Evolutionary conservation across 2,113 vertebrate genomes (phyloP).

Genomic region (Gymnocephalus cernua): DNA sequence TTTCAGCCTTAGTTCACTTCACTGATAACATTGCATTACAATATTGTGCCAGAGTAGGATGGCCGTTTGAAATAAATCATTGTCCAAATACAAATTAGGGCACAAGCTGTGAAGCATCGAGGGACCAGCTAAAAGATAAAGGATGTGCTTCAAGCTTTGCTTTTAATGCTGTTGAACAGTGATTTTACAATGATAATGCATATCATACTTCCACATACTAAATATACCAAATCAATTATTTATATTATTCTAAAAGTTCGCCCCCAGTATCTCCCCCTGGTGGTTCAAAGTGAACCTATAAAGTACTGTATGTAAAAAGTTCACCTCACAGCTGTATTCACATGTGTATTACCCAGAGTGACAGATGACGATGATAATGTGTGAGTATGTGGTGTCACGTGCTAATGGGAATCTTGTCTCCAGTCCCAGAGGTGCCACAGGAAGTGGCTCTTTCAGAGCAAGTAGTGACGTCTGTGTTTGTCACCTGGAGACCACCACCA

Average conservation of each 20-base stretch:
- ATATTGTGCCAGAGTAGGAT: neutral
- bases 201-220: neutral
- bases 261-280: neutral
- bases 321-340: neutral
- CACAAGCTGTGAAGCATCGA: neutral
- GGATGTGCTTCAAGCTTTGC: neutral
- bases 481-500: slow-evolving; percentile 86
- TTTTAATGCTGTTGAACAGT: neutral
- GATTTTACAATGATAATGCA: neutral
- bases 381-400: slow-evolving; percentile 6
- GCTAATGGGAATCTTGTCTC: slow-evolving; percentile 64
- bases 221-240: neutral
- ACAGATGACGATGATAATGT: neutral
- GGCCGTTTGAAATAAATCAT: slow-evolving; percentile 12
- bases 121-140: neutral
- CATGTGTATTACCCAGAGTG: neutral
- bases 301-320: neutral
- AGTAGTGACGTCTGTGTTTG: slow-evolving; percentile 82
- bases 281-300: neutral
- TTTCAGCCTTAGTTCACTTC: slow-evolving; percentile 8
- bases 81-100: neutral
- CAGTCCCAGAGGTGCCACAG: slow-evolving; percentile 86
- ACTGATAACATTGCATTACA: slow-evolving; percentile 27
- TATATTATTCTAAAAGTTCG: neutral
- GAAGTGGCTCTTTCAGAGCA: slow-evolving; percentile 84